Conservation (phyloP, 2,888 invertebrate genomes). For the Epiblema foenella region DNA sequence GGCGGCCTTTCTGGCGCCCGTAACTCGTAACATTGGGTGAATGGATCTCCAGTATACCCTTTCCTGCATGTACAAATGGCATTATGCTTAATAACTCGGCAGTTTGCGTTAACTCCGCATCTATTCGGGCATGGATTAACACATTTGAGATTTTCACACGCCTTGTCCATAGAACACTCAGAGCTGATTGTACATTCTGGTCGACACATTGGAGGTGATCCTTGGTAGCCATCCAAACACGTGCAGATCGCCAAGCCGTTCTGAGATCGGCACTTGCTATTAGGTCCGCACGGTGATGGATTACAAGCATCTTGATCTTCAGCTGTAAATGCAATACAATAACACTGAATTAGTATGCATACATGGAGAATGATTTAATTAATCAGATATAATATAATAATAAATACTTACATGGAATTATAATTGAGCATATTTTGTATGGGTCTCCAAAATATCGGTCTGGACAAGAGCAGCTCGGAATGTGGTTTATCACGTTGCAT, state of each 20-base stretch:
- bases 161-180: conserved; percentile 87
- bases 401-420: conserved; percentile 82
- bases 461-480: conserved; percentile 89
- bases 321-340: conserved; percentile 57
- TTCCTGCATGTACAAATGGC: conserved; percentile 88
- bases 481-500: conserved; percentile 90
- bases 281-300: conserved; percentile 92
- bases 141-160: conserved; percentile 89
- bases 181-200: conserved; percentile 89
- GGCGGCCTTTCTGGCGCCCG: conserved; percentile 62
- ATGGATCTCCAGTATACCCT: conserved; percentile 87
- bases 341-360: conserved; percentile 2
- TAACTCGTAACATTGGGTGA: conserved; percentile 77
- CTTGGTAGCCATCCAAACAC: conserved; percentile 88
- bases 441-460: conserved; percentile 89
- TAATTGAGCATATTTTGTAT: conserved; percentile 85
- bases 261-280: conserved; percentile 86
- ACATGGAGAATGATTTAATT: not conserved
- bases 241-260: conserved; percentile 88
- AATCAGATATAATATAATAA: not conserved
- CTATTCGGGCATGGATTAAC: conserved; percentile 88
- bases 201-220: conserved; percentile 88
- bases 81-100: conserved; percentile 89
- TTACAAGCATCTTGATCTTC: conserved; percentile 79
- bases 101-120: conserved; percentile 89